A percentile compares a stretch with the other conserved stretches of the same genome.
These are phyloP conservation scores for Heteromyza rotundicornis DNA, from an alignment of 2,888 invertebrate species.

Conservation along the genomic window DNA sequence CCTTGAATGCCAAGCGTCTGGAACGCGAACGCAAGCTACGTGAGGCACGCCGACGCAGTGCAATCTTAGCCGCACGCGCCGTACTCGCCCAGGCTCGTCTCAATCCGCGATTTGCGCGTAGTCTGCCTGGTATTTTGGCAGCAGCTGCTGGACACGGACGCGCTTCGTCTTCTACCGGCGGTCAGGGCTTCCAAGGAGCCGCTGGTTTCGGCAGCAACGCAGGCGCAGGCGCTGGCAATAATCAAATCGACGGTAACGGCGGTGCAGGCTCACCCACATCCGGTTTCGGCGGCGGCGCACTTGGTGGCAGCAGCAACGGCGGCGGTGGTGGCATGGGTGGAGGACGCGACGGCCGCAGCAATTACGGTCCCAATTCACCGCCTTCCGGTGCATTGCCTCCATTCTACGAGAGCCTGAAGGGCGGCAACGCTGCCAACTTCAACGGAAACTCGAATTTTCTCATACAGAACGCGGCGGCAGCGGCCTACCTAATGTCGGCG, in stretches of 20 bases:
- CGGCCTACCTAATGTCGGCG: slow-evolving; percentile 66
- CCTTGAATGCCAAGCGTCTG: slow-evolving; percentile 44
- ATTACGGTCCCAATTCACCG: slow-evolving; percentile 87
- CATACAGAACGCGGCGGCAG: slow-evolving; percentile 70
- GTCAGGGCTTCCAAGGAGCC: slow-evolving; percentile 60
- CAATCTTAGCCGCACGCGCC: slow-evolving; percentile 66
- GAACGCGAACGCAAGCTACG: slow-evolving; percentile 70
- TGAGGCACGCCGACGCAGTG: slow-evolving; percentile 73
- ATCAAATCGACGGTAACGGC: slow-evolving; percentile 53
- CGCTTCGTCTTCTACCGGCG: slow-evolving; percentile 66
- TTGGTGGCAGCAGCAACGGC: slow-evolving; percentile 66
- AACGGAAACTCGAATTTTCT: slow-evolving; percentile 65
- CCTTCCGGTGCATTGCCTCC: slow-evolving; percentile 88
- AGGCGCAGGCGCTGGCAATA: slow-evolving; percentile 52
- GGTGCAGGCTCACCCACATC: slow-evolving; percentile 45
- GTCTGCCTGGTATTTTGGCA: slow-evolving; percentile 70
- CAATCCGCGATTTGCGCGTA: slow-evolving; percentile 61
- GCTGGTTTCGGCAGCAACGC: slow-evolving; percentile 39
- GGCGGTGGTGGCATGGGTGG: slow-evolving; percentile 79
- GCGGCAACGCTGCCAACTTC: slow-evolving; percentile 67
- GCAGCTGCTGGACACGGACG: slow-evolving; percentile 84
- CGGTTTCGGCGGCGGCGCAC: slow-evolving; percentile 46
- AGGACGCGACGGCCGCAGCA: slow-evolving; percentile 82
- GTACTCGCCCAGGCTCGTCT: slow-evolving; percentile 51
- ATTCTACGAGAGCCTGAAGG: slow-evolving; percentile 85